Evolutionary conservation across 2,888 invertebrate genomes (phyloP), one percentile per base, ranked within the genome.

Genomic region (Hyalella azteca): DNA sequence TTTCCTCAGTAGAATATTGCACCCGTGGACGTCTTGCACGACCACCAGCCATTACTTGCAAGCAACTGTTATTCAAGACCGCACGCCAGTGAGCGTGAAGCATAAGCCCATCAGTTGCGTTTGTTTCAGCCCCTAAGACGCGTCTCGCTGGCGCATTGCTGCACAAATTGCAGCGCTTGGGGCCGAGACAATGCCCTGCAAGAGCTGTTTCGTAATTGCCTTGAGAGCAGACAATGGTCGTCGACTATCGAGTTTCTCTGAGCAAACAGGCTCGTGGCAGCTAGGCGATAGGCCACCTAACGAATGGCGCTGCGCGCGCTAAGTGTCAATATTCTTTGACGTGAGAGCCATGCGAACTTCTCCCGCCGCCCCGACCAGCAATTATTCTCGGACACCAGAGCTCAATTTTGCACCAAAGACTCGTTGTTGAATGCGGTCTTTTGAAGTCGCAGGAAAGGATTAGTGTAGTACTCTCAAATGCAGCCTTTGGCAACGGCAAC

Each of bases 151-250:
- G 36, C 32, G 66, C 29, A 66, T 32, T 66, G 36, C 19, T 13
- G 66, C 66, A 66, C 66, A 66, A 66, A 66, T 66, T 66, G 66
- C 66, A 13, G 29, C 29, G 66, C 66, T 66, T 66, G 66, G 66
- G 66, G 66, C 36, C 66, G 36, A 66, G 66, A 66, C 66, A 66
- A 66, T 66, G 29, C 66, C 66, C 66, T 66, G 36, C 36, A 29
- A 66, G 66, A 36, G 66, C 66, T 66, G 66, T 36, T 11, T 36
- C 66, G 66, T 66, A 66, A 66, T 66, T 66, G 66, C 66, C 66
- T 66, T 66, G 66, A 66, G 66, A 66, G 66, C 29, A 66, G 66
- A 66, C 66, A 66, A 66, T 66, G 66, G 66, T 66, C 36, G 66
- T 66, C 66, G 66, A 32, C 32, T 66, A 66, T 66, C 66, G 36